Conservation (phyloP, 2,888 invertebrate species). For the Rosalia funebris region DNA sequence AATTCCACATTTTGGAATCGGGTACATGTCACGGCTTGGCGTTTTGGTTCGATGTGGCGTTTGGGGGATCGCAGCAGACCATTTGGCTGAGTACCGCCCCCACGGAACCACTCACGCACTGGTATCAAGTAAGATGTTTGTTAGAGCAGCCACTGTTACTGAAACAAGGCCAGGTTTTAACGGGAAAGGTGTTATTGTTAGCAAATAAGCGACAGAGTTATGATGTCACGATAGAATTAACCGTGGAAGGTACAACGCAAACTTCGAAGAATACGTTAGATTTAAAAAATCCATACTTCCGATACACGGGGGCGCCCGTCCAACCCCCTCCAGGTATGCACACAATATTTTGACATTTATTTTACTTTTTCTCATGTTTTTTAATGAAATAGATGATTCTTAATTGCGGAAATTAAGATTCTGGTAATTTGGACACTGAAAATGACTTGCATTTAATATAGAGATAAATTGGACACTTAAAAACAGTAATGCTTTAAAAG, state of each 20-base stretch:
- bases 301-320: constrained; percentile 93
- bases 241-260: constrained; percentile 87
- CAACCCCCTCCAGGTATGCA: constrained; percentile 84
- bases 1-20: constrained; percentile 90
- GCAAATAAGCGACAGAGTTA: constrained; percentile 98
- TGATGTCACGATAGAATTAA: constrained; percentile 95
- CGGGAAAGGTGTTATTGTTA: constrained; percentile 86
- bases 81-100: constrained; percentile 98
- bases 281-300: constrained; percentile 97
- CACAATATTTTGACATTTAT: not conserved
- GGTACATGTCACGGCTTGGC: constrained; percentile 97
- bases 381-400: not conserved
- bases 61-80: constrained; percentile 88
- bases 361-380: not conserved
- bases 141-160: constrained; percentile 93
- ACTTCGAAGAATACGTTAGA: constrained; percentile 93
- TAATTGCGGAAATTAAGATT: not conserved
- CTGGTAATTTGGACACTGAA: no score
- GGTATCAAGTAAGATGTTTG: constrained; percentile 88
- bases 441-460: no score
- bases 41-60: constrained; percentile 99
- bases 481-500: no score
- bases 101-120: constrained; percentile 97
- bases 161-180: constrained; percentile 91
- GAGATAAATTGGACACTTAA: no score